These are phyloP conservation scores for Ceuthmochares aereus DNA, from an alignment of 2,113 vertebrate species.

Conservation along the genomic window DNA sequence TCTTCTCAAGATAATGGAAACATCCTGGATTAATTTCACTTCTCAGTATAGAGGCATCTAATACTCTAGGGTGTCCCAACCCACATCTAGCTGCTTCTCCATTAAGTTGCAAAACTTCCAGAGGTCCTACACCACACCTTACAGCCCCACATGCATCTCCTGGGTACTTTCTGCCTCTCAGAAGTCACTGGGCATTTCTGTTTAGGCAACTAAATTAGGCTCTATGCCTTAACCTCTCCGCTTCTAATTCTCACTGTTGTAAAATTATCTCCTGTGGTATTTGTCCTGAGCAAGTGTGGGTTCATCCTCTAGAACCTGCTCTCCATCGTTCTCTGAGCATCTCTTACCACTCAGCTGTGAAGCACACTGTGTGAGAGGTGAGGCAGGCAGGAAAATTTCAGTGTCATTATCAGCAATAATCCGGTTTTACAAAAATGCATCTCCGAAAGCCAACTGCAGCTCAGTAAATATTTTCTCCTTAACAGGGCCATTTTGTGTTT, in stretches of 20 bases:
- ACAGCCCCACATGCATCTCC: not conserved
- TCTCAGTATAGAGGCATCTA: not conserved
- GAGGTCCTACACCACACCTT: not conserved
- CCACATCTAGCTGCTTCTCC: not conserved
- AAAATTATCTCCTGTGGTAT: not conserved
- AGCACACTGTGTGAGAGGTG: not conserved
- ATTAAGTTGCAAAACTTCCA: not conserved
- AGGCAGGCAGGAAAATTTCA: not conserved
- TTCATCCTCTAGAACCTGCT: not conserved
- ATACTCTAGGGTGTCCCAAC: not conserved
- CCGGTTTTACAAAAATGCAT: not conserved
- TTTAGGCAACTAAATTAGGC: not conserved
- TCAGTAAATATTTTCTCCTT: not conserved
- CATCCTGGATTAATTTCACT: not conserved
- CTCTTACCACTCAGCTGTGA: not conserved
- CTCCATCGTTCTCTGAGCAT: not conserved
- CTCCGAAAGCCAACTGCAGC: not conserved
- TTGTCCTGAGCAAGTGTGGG: not conserved
- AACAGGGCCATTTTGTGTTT: not conserved
- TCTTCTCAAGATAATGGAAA: not conserved
- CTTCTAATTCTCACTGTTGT: not conserved
- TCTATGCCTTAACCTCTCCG: not conserved
- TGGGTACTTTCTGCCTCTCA: not conserved
- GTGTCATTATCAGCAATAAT: not conserved
- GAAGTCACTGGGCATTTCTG: not conserved